phyloP scores from a whole-genome alignment of 92 coral and sea anemone species.

The Umimayanthus kanabou region DNA sequence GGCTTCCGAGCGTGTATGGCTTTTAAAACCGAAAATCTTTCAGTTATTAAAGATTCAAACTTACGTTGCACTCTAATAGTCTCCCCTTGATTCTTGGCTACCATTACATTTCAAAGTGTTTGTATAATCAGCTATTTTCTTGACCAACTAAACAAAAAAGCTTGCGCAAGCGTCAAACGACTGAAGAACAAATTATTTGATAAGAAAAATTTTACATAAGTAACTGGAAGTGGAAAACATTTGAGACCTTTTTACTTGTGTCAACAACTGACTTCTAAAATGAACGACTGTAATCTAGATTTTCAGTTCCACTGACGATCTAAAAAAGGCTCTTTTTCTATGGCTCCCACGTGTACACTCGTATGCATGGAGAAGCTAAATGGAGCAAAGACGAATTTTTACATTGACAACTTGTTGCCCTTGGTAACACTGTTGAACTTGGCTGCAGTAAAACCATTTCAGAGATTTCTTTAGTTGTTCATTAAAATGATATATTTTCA shows the following conservation, averaged over 20 bases:
- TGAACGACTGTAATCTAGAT: neutral
- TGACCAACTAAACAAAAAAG: neutral
- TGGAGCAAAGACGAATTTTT: neutral
- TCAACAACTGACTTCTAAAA: neutral
- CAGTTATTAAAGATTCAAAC: neutral
- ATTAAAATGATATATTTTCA: neutral
- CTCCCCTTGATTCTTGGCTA: neutral
- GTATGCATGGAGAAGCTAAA: neutral
- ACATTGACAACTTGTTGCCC: constrained; percentile 18
- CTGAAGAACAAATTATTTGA: neutral
- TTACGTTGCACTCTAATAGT: neutral
- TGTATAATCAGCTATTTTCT: neutral
- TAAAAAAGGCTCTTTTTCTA: neutral
- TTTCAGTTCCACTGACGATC: neutral
- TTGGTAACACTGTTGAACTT: neutral
- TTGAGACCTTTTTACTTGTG: no score
- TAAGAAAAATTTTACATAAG: no score
- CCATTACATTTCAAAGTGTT: neutral
- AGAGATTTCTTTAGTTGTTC: neutral
- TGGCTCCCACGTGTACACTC: neutral
- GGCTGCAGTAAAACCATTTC: neutral
- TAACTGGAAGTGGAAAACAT: no score
- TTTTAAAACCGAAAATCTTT: neutral
- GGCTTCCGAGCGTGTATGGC: neutral
- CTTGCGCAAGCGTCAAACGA: neutral